phyloP scores from a whole-genome alignment of 2,113 vertebrate species.

The Xiphorhynchus elegans region DNA sequence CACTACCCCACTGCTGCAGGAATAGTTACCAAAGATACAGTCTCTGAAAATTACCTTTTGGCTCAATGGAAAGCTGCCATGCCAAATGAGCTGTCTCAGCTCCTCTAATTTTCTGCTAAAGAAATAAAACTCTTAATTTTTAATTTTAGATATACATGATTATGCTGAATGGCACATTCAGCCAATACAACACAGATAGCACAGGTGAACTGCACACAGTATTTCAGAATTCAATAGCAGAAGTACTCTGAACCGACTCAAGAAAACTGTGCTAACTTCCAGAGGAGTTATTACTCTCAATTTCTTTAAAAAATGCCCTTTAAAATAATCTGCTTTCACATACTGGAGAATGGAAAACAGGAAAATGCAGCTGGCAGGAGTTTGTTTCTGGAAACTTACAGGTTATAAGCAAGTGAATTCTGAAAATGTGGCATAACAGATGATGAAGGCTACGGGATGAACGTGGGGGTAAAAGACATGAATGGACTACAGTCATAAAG shows the following conservation, averaged over 20 bases:
- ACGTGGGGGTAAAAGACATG: background rate
- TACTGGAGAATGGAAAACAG: background rate
- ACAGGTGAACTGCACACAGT: background rate
- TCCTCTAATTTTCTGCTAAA: slow-evolving; percentile 29
- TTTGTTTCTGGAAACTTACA: background rate
- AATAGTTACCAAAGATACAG: slow-evolving; percentile 14
- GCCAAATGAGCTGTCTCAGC: background rate
- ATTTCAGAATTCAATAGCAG: background rate
- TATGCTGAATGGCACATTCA: background rate
- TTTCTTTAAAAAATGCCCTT: background rate
- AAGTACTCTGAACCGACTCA: background rate
- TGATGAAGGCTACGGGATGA: background rate
- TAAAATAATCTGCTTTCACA: background rate
- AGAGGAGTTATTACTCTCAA: background rate
- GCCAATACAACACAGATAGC: background rate
- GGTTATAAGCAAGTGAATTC: background rate
- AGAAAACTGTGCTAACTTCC: background rate
- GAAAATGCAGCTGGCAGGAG: background rate
- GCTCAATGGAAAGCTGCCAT: slow-evolving; percentile 3
- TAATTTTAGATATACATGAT: slow-evolving; percentile 15
- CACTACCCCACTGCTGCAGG: background rate
- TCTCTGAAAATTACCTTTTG: slow-evolving; percentile 30
- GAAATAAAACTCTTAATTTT: slow-evolving; percentile 20
- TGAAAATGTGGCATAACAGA: background rate
- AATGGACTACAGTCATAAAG: background rate